These are phyloP conservation scores for Hylia prasina DNA, from an alignment of 2,113 vertebrate species.

Conservation along the genomic window DNA sequence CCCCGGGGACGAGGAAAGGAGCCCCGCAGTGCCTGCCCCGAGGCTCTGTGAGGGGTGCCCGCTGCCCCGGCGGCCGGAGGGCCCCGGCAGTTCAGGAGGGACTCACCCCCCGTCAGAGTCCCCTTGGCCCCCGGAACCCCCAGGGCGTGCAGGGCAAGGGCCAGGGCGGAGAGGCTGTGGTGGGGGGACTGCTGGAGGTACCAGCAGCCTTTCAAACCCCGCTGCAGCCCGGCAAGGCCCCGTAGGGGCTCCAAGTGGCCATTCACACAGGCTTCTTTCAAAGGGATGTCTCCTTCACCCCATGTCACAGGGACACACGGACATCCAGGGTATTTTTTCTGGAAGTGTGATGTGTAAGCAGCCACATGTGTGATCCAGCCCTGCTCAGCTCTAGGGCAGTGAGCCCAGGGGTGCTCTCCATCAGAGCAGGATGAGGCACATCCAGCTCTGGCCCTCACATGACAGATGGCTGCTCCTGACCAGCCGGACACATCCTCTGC, in stretches of 20 bases:
- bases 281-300: rapidly evolving
- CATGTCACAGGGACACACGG: rapidly evolving
- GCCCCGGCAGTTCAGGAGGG: neutral
- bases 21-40: constrained; percentile 73
- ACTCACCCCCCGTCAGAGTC: rapidly evolving
- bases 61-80: neutral
- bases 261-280: neutral
- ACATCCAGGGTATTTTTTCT: neutral
- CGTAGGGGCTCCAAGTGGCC: rapidly evolving
- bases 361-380: neutral
- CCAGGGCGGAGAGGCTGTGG: neutral
- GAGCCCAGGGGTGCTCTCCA: rapidly evolving
- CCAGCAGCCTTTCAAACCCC: neutral
- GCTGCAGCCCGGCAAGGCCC: neutral
- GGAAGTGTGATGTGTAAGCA: rapidly evolving
- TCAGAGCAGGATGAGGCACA: rapidly evolving
- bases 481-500: neutral
- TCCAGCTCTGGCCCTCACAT: rapidly evolving
- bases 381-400: neutral
- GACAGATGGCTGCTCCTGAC: neutral
- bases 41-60: constrained; percentile 45
- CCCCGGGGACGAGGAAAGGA: constrained; percentile 84
- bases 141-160: too few relatives aligned
- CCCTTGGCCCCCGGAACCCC: neutral
- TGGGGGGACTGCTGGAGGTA: rapidly evolving